Conservation (phyloP, 2,113 vertebrate genomes). For the Ondatra zibethicus region DNA sequence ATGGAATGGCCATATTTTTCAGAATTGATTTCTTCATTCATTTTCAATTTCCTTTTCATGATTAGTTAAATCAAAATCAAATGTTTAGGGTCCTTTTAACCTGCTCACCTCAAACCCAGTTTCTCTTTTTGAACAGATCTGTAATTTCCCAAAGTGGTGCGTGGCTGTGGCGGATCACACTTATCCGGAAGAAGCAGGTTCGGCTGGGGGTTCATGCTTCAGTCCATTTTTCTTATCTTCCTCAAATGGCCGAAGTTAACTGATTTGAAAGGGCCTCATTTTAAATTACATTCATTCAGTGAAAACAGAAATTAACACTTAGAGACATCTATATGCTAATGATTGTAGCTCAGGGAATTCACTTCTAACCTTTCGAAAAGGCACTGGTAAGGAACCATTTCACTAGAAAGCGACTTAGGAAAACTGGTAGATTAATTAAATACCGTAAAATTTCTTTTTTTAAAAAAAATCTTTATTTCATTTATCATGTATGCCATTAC, state of each 20-base stretch:
- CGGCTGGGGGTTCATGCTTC: slow-evolving; percentile 81
- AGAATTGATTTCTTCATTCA: slow-evolving; percentile 78
- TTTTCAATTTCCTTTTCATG: slow-evolving; percentile 81
- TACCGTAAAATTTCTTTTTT: slow-evolving; percentile 86
- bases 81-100: slow-evolving; percentile 84
- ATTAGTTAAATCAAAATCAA: slow-evolving; percentile 81
- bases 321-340: slow-evolving; percentile 91
- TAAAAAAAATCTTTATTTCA: slow-evolving; percentile 84
- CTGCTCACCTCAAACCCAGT: slow-evolving; percentile 75
- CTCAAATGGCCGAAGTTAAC: slow-evolving; percentile 88
- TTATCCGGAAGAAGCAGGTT: slow-evolving; percentile 86
- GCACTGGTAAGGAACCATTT: slow-evolving; percentile 89
- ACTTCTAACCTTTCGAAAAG: slow-evolving; percentile 91
- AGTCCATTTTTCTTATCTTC: slow-evolving; percentile 88
- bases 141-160: slow-evolving; percentile 83
- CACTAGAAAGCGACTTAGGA: slow-evolving; percentile 90
- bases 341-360: slow-evolving; percentile 90
- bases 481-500: slow-evolving; percentile 84
- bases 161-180: slow-evolving; percentile 70
- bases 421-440: slow-evolving; percentile 91
- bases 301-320: slow-evolving; percentile 92
- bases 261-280: slow-evolving; percentile 89
- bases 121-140: slow-evolving; percentile 72
- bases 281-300: slow-evolving; percentile 90
- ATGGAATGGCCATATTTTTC: slow-evolving; percentile 65